phyloP scores from a whole-genome alignment of 2,113 vertebrate genomes.

The Rhynchomys soricoides region DNA sequence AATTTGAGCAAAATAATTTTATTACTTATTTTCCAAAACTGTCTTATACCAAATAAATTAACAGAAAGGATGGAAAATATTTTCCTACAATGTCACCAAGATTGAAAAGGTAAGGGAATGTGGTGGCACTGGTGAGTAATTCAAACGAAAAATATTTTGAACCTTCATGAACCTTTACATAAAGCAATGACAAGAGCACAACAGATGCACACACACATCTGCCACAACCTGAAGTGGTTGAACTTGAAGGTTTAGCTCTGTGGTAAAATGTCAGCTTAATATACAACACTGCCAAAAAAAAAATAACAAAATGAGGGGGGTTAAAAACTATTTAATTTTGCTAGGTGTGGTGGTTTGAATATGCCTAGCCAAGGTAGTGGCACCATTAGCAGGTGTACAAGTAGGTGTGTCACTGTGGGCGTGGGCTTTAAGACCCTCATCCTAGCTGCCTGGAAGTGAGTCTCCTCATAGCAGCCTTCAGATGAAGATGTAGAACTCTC shows the following conservation, averaged over 20 bases:
- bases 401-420: no score
- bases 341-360: not conserved
- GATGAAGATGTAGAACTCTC: no score
- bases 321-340: not conserved
- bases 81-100: not conserved
- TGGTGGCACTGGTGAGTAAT: not conserved
- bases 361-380: no score
- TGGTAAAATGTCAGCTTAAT: not conserved
- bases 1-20: constrained; percentile 1
- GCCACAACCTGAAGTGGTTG: not conserved
- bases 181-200: not conserved
- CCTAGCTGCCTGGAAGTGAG: no score
- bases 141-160: not conserved
- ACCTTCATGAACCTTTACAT: not conserved
- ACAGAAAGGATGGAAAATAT: not conserved
- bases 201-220: not conserved
- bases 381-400: no score
- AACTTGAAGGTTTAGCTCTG: not conserved
- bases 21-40: not conserved
- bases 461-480: no score
- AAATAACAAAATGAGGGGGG: not conserved
- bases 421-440: no score
- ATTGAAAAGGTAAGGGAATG: not conserved
- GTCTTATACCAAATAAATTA: not conserved
- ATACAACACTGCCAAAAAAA: not conserved